These are phyloP conservation scores for Patella pellucida DNA, from an alignment of 2,888 invertebrate species.

Conservation along the genomic window DNA sequence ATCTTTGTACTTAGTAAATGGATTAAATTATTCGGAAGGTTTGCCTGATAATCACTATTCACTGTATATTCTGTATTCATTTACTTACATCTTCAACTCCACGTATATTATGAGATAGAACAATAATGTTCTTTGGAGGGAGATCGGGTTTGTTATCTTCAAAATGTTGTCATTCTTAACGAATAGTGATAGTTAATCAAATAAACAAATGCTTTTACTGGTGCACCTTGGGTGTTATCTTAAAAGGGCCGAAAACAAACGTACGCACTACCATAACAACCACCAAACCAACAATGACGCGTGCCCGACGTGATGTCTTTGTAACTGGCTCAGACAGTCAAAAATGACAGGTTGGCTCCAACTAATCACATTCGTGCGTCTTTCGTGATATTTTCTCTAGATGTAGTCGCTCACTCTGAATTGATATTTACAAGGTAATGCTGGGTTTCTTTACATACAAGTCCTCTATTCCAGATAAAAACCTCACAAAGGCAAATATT, in stretches of 20 bases:
- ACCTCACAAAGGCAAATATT: too few species aligned
- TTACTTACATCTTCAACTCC: too few species aligned
- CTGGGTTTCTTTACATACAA: too few species aligned
- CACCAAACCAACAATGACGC: slow-evolving; percentile 1
- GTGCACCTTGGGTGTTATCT: background rate
- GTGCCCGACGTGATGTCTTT: slow-evolving; percentile 1
- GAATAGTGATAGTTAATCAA: background rate
- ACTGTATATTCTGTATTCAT: too few species aligned
- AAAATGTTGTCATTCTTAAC: background rate
- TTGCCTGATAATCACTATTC: too few species aligned
- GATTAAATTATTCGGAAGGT: too few species aligned
- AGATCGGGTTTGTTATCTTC: background rate
- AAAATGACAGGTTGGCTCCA: slow-evolving; percentile 8
- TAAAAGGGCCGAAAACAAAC: slow-evolving; percentile 1
- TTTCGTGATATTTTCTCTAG: background rate
- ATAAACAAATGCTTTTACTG: slow-evolving; percentile 10
- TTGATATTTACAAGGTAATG: too few species aligned
- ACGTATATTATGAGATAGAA: too few species aligned
- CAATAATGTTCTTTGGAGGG: too few species aligned
- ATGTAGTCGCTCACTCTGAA: too few species aligned
- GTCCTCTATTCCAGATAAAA: too few species aligned
- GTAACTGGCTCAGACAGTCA: background rate
- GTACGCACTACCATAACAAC: background rate
- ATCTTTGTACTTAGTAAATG: too few species aligned
- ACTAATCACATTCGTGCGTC: background rate